Evolutionary conservation across 2,113 vertebrate genomes (phyloP), one percentile per base, ranked within the genome.

Genomic region (Pelecanoides urinatrix): DNA sequence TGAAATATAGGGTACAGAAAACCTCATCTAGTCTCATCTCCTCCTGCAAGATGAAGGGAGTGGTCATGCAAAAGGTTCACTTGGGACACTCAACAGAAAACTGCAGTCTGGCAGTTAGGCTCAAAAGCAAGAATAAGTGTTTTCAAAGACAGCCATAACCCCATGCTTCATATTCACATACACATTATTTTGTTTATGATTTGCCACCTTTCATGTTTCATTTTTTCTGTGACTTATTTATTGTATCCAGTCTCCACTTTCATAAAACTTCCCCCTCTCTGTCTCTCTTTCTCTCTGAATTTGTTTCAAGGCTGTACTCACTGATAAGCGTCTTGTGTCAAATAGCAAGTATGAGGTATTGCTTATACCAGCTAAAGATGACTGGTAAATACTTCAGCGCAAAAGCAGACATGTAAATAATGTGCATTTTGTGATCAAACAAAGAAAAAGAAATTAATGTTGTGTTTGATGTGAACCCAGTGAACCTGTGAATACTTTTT

Each of bases 331-430:
- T 59, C 55, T 87, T 92, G n/a, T 95, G 79, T 84, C 86, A 88
- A 97, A 79, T 55, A 97, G 96, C 97, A 98, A 98, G 97, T 98
- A 98, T 84, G 66, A 96, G 96, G 90, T 84, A 97, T 95, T 97
- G 92, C 96, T 96, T 97, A 97, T 97, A 98, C 97, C 98, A 99
- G 98, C 98, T 98, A 98, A 97, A 98, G 97, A 97, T 96, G 76
- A 96, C 96, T 98, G 94, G 97, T 97, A 96, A 97, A 96, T 97
- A 96, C 96, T 97, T 95, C 91, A 97, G 77, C 90, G 96, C 96
- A 96, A 98, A 98, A 98, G 96, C 94, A 98, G 93, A 96, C 95
- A 98, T 98, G 98, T 98, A 99, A 99, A 98, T 98, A 97, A 98
- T 97, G 94, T 96, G 88, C 91, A 88, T 97, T 98, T 98, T 98